A percentile compares a stretch with the other conserved stretches of the same genome.
Conservation (phyloP, 2,113 vertebrate genomes). For the Rhegmatorhina hoffmannsi region DNA sequence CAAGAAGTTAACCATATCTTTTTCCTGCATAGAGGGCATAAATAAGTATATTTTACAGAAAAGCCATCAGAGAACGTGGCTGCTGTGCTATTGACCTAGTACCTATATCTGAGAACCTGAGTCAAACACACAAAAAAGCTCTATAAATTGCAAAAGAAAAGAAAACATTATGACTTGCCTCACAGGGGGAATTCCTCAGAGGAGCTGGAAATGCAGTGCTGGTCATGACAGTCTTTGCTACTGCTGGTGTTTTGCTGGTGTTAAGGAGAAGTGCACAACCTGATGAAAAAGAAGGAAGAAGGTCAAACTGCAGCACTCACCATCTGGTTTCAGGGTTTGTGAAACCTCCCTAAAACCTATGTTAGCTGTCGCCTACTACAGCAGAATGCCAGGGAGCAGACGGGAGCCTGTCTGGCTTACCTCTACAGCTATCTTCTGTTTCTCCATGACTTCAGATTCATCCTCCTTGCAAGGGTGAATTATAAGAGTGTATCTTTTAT, state of each 20-base stretch:
- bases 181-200: conserved; percentile 90
- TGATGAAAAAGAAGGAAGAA: conserved; percentile 54
- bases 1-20: neutral
- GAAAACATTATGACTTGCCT: conserved; percentile 77
- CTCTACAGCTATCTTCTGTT: neutral
- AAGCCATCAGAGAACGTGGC: neutral
- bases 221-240: conserved; percentile 77
- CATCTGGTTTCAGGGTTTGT: neutral
- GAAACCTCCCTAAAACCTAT: neutral
- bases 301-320: neutral
- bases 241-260: conserved; percentile 77
- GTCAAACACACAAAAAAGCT: neutral
- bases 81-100: neutral
- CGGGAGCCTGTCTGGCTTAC: neutral
- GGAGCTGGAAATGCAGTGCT: conserved; percentile 88
- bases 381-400: neutral
- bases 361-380: neutral
- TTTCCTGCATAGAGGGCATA: neutral
- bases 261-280: conserved; percentile 83
- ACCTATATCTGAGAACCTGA: neutral
- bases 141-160: neutral
- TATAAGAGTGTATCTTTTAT: neutral
- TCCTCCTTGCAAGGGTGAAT: neutral
- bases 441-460: neutral
- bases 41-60: neutral